Base-by-base conservation (phyloP, 2,113 vertebrate species). In the Caloenas nicobarica region DNA sequence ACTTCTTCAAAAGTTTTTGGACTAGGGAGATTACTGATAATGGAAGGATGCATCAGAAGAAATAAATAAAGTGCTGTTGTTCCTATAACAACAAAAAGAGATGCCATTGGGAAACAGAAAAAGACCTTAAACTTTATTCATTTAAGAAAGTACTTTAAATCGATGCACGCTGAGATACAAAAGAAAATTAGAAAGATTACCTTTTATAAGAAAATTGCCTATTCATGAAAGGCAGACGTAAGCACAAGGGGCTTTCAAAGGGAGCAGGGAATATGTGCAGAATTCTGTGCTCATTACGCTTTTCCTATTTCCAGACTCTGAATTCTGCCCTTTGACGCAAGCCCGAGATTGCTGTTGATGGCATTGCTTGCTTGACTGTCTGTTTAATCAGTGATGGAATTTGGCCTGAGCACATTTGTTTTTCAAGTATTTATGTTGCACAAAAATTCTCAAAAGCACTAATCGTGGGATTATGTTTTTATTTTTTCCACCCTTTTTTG, bases 61-160 rank as follows among this genome's bases (percentile, higher is more conserved):
- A 99, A 99, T 96, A 99, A 98, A 98, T 99, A 99, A 97, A 99
- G 98, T 31, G 99, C 99, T 53, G 99, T 99, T 86, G 99, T 99
- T 97, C 99, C 99, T 99, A 91, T 16, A 71, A 95, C 21, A 88
- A 78, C 46, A 80, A 96, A 97, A 65, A 94, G 48, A 88, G 46
- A 38, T n/a, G 36, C 24, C 42, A 15, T 84, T 81, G 88, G 36
- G 87, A 78, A 96, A 42, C 0, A 46, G 48, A 16, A 48, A 17
- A 44, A 83, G 53, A 48, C 16, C 42, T 80, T 58, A 70, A 42
- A 48, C 34, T 80, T 86, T 3, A 78, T 53, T 57, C 19, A 56
- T 58, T 73, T n/a, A 70, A 44, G 46, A 31, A 81, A 46, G 22
- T 34, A 42, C 42, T 91, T 91, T 38, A 79, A 68, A 64, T 40